A percentile compares a stretch with the other conserved stretches of the same genome.
phyloP scores from a whole-genome alignment of 2,797 vertebrate species.

The Hydrophis major region DNA sequence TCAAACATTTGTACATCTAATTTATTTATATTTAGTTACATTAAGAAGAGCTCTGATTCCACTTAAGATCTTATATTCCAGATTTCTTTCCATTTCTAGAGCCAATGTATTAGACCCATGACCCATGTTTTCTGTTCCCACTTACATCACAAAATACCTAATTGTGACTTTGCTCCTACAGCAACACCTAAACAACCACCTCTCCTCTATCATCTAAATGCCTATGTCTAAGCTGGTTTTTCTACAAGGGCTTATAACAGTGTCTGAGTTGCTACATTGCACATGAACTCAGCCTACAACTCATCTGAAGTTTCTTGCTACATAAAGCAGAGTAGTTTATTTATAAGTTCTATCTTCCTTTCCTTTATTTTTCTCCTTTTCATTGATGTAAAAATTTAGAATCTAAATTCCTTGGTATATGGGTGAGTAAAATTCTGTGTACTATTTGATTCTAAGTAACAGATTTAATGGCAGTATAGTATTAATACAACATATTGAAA shows the following conservation, averaged over 20 bases:
- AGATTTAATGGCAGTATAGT: neutral
- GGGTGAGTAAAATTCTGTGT: neutral
- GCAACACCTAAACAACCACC: neutral
- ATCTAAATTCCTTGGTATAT: neutral
- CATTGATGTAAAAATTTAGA: neutral
- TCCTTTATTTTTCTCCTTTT: neutral
- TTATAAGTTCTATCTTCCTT: neutral
- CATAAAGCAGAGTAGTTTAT: neutral
- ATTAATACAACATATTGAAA: neutral
- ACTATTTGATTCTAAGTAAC: neutral
- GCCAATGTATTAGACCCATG: neutral
- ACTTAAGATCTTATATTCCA: neutral
- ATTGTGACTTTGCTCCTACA: neutral
- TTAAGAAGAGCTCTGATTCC: neutral
- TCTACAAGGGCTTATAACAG: neutral
- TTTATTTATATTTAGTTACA: neutral
- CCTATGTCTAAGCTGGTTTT: too few relatives aligned
- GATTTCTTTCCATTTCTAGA: neutral
- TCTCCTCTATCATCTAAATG: neutral
- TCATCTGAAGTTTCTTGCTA: neutral
- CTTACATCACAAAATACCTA: neutral
- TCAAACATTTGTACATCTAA: neutral
- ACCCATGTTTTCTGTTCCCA: neutral
- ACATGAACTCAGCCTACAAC: neutral
- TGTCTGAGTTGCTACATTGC: neutral